Evolutionary conservation across 2,888 invertebrate species (phyloP), one percentile per base, ranked within the genome.

Genomic region (Epirrhoe alternata): DNA sequence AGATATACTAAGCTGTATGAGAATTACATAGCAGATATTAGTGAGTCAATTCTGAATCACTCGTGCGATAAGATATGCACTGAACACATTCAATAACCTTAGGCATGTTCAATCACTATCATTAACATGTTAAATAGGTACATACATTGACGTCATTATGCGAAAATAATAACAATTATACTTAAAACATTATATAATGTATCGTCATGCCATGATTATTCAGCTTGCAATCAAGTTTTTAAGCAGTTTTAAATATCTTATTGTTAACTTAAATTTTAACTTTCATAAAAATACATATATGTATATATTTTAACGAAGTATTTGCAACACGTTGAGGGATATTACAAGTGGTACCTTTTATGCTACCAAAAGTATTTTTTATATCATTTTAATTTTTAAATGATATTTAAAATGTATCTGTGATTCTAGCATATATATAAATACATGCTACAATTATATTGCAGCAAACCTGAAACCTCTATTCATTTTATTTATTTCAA

Each of bases 41-140:
- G 33, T 65, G 50, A 12, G 52, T 56, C 67, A 66, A 74, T 74
- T 74, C 69, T 74, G 72, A 74, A 69, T 74, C 73, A 76, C 61
- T 74, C 63, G 73, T 52, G 63, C 71, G 77, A 80, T 78, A 77
- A 77, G 74, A 78, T 75, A 74, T 59, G 30, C n/a, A 50, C 61
- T 68, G 70, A 12, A 67, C 71, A 71, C 71, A 74, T 73, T 58
- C 68, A 60, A 68, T 69, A 58, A 54, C 55, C 51, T 66, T 55
- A 58, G 47, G 54, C 47, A 64, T 67, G 50, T 59, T 49, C 47
- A 59, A 67, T 65, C 67, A 65, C 57, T 60, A 62, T 54, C 47
- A 54, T 33, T 57, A 61, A 50, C 56, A 24, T 50, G 10, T 16
- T 50, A 10, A 7, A 24, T 35, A 38, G 10, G 33, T n/a, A 49